phyloP scores from a whole-genome alignment of 2,888 invertebrate species.

The Dryobota labecula region DNA sequence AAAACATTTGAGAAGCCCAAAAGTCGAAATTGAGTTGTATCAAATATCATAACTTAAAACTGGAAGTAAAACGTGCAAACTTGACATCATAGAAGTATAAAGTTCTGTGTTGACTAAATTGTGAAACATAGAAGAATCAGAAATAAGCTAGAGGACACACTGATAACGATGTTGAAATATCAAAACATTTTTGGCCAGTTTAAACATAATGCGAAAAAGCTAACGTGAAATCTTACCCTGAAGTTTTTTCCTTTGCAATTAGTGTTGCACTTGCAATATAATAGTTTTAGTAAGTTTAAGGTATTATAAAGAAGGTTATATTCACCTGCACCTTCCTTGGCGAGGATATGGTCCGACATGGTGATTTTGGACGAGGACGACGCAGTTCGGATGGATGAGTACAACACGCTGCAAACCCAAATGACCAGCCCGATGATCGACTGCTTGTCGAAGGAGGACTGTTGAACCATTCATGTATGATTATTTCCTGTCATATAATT shows the following conservation, averaged over 20 bases:
- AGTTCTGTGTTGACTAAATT: constrained; percentile 2
- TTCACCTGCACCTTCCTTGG: constrained; percentile 93
- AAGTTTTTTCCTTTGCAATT: constrained; percentile 20
- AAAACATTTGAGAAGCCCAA: background rate
- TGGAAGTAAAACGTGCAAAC: constrained; percentile 42
- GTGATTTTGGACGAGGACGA: constrained; percentile 97
- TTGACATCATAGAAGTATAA: background rate
- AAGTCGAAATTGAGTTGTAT: background rate
- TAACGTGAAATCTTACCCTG: constrained; percentile 39
- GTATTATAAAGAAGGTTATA: constrained; percentile 64
- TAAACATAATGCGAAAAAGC: constrained; percentile 33
- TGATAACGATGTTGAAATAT: constrained; percentile 57
- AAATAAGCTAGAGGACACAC: constrained; percentile 60
- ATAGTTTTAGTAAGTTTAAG: constrained; percentile 18
- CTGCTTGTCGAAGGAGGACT: constrained; percentile 94
- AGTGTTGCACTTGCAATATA: constrained; percentile 21
- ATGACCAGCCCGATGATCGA: constrained; percentile 97
- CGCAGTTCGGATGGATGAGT: constrained; percentile 98
- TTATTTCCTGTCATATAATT: background rate
- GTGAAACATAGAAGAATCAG: constrained; percentile 11
- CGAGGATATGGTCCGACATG: constrained; percentile 95
- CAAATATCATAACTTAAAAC: background rate
- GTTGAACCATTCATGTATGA: constrained; percentile 41
- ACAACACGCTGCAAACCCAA: constrained; percentile 98
- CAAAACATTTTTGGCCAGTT: constrained; percentile 28